A percentile compares a stretch with the other conserved stretches of the same genome.
Conservation (phyloP, 1,140 invertebrate species). For the Aphaenogaster floridana region DNA sequence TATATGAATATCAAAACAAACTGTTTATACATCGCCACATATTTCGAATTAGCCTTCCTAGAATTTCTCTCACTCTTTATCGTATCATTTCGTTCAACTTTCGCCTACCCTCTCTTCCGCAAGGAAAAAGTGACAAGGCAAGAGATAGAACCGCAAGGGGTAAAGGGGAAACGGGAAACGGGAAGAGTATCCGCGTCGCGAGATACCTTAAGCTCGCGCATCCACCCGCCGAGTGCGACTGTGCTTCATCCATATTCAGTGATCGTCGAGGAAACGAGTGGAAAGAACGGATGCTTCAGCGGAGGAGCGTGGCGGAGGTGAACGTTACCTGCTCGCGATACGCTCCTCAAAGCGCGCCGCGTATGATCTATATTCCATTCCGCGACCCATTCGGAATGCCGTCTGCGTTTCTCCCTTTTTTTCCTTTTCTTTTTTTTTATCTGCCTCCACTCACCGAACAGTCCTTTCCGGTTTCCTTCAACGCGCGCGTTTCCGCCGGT, state of each 20-base stretch:
- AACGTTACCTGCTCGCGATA: constrained; percentile 5
- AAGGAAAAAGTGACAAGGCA: not conserved
- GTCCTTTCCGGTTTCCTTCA: not conserved
- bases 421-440: not conserved
- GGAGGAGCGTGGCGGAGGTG: not conserved
- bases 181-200: constrained; percentile 18
- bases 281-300: constrained; percentile 23
- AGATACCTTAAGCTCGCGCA: constrained; percentile 43
- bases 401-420: constrained; percentile 5
- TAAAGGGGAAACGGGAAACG: not conserved
- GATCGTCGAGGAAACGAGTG: constrained; percentile 50
- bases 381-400: constrained; percentile 30
- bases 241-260: constrained; percentile 68
- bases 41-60: too few relatives aligned
- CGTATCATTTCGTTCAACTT: not conserved
- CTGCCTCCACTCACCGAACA: not conserved
- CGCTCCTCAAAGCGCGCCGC: constrained; percentile 29
- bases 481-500: not conserved
- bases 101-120: not conserved
- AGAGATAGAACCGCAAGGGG: not conserved
- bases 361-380: constrained; percentile 47
- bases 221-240: constrained; percentile 9
- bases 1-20: too few relatives aligned
- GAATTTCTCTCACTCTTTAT: not conserved
- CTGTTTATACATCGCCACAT: too few relatives aligned